Conservation (phyloP, 2,888 invertebrate genomes). For the Argyra leucocephala region DNA sequence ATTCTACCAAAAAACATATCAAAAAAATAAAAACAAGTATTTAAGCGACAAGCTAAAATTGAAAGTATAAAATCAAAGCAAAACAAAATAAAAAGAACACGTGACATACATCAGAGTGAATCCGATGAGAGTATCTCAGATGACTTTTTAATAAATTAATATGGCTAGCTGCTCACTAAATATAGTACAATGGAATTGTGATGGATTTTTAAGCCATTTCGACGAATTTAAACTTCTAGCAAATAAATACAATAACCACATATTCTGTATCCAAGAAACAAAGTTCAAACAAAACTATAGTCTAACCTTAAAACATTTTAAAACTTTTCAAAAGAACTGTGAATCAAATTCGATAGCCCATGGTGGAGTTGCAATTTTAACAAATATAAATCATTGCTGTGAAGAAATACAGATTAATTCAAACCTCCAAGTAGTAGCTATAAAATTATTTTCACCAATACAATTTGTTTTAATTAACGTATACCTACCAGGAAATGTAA, state of each 20-base stretch:
- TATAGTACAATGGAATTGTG: constrained; percentile 8
- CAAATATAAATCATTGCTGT: neutral
- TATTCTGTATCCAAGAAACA: neutral
- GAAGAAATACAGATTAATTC: neutral
- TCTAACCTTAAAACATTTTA: neutral
- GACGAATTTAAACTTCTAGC: neutral
- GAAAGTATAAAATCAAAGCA: too few species aligned
- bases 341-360: neutral
- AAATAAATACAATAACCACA: neutral
- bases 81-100: too few species aligned
- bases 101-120: too few species aligned
- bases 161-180: too few species aligned
- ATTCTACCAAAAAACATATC: too few species aligned
- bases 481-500: neutral
- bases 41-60: too few species aligned
- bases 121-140: too few species aligned
- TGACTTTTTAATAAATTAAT: too few species aligned
- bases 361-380: neutral
- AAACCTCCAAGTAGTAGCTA: neutral
- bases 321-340: neutral
- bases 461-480: neutral
- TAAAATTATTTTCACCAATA: neutral
- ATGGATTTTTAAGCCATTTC: neutral
- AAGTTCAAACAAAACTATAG: neutral
- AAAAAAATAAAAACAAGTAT: too few species aligned